phyloP scores from a whole-genome alignment of 2,797 vertebrate species.

The Thamnophis elegans region DNA sequence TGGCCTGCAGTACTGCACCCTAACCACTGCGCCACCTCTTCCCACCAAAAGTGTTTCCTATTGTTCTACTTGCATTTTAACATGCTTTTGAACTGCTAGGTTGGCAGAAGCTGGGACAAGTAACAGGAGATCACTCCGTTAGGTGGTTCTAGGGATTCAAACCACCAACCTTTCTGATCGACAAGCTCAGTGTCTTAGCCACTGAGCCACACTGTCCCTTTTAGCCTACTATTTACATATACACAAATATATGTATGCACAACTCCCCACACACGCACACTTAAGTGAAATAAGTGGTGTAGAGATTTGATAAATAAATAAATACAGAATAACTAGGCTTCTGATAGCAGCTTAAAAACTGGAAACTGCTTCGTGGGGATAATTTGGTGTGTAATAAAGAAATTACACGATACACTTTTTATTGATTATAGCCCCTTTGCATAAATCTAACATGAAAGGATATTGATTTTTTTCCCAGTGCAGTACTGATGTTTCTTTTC shows the following conservation, averaged over 20 bases:
- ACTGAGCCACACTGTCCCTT: too few species aligned
- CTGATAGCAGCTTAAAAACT: background rate
- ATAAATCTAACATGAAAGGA: background rate
- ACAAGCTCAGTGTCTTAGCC: too few species aligned
- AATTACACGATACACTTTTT: background rate
- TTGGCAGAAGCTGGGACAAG: too few species aligned
- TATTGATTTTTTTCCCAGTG: background rate
- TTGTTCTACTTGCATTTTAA: too few species aligned
- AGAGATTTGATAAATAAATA: background rate
- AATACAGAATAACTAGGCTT: background rate
- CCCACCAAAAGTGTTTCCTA: too few species aligned
- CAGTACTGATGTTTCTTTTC: background rate
- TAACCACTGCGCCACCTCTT: too few species aligned
- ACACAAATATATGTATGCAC: background rate
- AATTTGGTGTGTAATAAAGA: constrained; percentile 1
- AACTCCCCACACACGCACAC: background rate
- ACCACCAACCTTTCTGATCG: too few species aligned
- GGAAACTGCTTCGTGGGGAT: background rate
- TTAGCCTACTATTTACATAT: background rate
- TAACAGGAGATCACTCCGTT: too few species aligned
- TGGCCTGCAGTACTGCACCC: too few species aligned
- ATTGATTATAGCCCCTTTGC: background rate
- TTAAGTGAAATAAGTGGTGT: background rate
- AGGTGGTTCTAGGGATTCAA: too few species aligned
- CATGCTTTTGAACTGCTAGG: too few species aligned